A percentile compares a stretch with the other conserved stretches of the same genome.
Conservation (phyloP, 1,140 invertebrate species). For the Chironomus tepperi region DNA sequence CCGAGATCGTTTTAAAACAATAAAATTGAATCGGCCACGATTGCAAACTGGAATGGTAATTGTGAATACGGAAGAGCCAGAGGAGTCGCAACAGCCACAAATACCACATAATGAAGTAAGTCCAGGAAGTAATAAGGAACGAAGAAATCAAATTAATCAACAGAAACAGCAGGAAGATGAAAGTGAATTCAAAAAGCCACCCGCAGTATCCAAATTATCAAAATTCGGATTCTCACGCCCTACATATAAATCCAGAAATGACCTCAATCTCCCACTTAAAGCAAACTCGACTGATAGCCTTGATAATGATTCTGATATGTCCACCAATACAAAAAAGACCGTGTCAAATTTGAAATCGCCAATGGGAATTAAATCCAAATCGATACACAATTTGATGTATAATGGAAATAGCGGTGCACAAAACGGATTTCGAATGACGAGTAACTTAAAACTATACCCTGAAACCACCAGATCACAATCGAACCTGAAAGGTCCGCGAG, state of each 20-base stretch:
- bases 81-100: neutral
- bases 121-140: slow-evolving; percentile 4
- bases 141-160: slow-evolving; percentile 16
- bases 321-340: neutral
- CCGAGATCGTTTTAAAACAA: slow-evolving; percentile 39
- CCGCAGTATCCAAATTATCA: neutral
- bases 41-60: slow-evolving; percentile 27
- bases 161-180: neutral
- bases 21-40: slow-evolving; percentile 34
- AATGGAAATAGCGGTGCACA: neutral
- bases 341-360: slow-evolving; percentile 32
- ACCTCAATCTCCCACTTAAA: neutral
- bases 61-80: neutral
- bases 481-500: neutral
- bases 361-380: slow-evolving; percentile 39
- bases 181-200: neutral
- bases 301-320: neutral
- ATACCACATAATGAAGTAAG: neutral
- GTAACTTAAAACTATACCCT: neutral
- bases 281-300: slow-evolving; percentile 16
- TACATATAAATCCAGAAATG: neutral
- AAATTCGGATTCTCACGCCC: neutral
- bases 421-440: slow-evolving; percentile 1
- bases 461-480: neutral
- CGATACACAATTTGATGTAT: slow-evolving; percentile 34